Evolutionary conservation across 1,140 invertebrate species (phyloP).

Genomic region (Brachionus paranguensis): DNA sequence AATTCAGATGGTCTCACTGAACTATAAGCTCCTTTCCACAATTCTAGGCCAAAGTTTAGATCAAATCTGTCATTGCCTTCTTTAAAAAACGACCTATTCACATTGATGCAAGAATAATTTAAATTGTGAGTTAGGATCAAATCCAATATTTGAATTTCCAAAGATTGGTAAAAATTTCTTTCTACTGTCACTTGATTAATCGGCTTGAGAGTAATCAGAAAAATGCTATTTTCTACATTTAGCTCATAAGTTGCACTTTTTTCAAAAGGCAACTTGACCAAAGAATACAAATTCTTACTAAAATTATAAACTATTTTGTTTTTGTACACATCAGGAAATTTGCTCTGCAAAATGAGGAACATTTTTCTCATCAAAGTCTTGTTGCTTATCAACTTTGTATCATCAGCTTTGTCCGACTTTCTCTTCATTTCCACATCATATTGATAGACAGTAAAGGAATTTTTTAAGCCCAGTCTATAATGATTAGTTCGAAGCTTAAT

Average conservation of each 20-base stretch:
- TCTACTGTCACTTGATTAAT: slow-evolving; percentile 15
- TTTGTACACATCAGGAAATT: neutral
- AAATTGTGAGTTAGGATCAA: slow-evolving; percentile 18
- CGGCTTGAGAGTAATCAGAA: neutral
- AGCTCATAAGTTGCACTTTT: neutral
- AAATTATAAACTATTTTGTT: slow-evolving; percentile 35
- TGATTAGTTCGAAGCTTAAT: slow-evolving; percentile 26
- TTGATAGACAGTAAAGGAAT: neutral
- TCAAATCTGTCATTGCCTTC: neutral
- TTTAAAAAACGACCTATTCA: slow-evolving; percentile 36
- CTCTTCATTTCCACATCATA: slow-evolving; percentile 33
- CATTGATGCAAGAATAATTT: neutral
- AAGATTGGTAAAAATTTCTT: neutral
- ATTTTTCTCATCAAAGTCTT: neutral
- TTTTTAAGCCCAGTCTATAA: neutral
- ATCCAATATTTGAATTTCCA: slow-evolving; percentile 15
- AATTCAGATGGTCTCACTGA: slow-evolving; percentile 35
- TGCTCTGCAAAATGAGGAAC: neutral
- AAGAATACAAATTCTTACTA: slow-evolving; percentile 33
- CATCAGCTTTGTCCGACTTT: neutral
- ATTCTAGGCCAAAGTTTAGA: neutral
- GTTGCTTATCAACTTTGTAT: neutral
- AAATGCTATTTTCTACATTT: neutral
- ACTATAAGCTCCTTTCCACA: slow-evolving; percentile 31
- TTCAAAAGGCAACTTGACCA: slow-evolving; percentile 19